These are phyloP conservation scores for Poecile atricapillus DNA, from an alignment of 2,113 vertebrate species.

Conservation along the genomic window DNA sequence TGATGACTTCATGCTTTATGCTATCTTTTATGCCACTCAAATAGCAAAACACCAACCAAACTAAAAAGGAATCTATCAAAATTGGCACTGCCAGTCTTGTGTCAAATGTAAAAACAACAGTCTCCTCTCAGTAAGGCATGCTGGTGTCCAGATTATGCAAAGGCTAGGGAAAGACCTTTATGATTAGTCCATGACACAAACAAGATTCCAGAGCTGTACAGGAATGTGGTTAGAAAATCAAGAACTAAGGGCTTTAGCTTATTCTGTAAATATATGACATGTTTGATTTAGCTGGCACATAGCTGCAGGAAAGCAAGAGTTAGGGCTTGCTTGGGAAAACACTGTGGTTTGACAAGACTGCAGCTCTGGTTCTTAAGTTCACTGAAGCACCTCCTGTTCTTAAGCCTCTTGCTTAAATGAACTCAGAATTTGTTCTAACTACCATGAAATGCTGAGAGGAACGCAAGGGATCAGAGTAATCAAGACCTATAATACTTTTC, in stretches of 20 bases:
- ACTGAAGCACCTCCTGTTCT: not conserved
- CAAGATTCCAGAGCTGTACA: not conserved
- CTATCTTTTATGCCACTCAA: not conserved
- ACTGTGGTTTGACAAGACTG: not conserved
- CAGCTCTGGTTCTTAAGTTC: not conserved
- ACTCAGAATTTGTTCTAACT: not conserved
- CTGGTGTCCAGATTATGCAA: not conserved
- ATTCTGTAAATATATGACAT: not conserved
- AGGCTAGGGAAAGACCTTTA: not conserved
- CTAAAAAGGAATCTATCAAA: not conserved
- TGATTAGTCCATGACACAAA: not conserved
- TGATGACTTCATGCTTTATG: not conserved
- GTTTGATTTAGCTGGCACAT: not conserved
- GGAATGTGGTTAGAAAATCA: not conserved
- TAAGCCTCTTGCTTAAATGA: not conserved
- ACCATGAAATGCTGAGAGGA: not conserved
- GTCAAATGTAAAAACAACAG: not conserved
- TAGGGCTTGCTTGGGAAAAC: not conserved
- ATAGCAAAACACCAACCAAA: not conserved
- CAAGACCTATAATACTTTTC: not conserved
- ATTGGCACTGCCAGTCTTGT: not conserved
- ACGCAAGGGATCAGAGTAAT: not conserved
- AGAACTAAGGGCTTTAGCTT: not conserved
- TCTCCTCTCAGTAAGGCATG: not conserved
- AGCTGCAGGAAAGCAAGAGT: not conserved